Conservation (phyloP, 2,797 vertebrate genomes). For the Lateolabrax maculatus region DNA sequence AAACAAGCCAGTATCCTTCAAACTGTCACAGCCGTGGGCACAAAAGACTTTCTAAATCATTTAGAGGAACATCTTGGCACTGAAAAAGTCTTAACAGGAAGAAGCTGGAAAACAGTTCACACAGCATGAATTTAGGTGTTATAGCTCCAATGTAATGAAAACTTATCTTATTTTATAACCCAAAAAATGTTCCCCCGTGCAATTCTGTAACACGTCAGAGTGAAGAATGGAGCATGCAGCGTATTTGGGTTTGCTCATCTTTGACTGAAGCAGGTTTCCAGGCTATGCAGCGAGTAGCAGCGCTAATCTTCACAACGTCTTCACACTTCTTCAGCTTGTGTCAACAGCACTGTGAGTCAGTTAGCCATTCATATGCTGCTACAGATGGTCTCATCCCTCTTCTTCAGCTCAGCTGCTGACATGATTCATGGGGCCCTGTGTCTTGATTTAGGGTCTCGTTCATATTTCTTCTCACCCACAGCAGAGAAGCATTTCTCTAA, state of each 20-base stretch:
- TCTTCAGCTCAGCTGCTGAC: slow-evolving; percentile 79
- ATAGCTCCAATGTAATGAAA: slow-evolving; percentile 59
- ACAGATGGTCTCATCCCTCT: slow-evolving; percentile 81
- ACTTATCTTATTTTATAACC: slow-evolving; percentile 64
- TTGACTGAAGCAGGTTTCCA: slow-evolving; percentile 68
- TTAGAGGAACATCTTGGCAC: neutral
- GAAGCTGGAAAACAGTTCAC: slow-evolving; percentile 37
- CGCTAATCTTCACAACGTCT: slow-evolving; percentile 82
- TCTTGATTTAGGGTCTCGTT: slow-evolving; percentile 85
- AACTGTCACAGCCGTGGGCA: neutral
- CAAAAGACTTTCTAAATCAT: neutral
- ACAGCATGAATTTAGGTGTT: slow-evolving; percentile 47
- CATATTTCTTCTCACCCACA: slow-evolving; percentile 82
- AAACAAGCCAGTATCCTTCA: neutral
- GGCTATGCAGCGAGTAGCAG: slow-evolving; percentile 59
- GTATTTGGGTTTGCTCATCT: slow-evolving; percentile 71
- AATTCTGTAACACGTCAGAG: slow-evolving; percentile 74
- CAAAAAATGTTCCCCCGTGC: slow-evolving; percentile 36
- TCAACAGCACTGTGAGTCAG: slow-evolving; percentile 76
- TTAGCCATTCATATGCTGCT: slow-evolving; percentile 83
- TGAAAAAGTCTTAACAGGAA: slow-evolving; percentile 29
- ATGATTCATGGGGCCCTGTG: slow-evolving; percentile 86
- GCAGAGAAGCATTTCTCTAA: slow-evolving; percentile 83
- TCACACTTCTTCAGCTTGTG: slow-evolving; percentile 81
- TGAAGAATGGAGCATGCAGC: slow-evolving; percentile 70